Percentiles rank a stretch among this genome's conserved stretches.
These are phyloP conservation scores for Saccostrea cuccullata DNA, from an alignment of 1,140 invertebrate genomes.

Conservation along the genomic window DNA sequence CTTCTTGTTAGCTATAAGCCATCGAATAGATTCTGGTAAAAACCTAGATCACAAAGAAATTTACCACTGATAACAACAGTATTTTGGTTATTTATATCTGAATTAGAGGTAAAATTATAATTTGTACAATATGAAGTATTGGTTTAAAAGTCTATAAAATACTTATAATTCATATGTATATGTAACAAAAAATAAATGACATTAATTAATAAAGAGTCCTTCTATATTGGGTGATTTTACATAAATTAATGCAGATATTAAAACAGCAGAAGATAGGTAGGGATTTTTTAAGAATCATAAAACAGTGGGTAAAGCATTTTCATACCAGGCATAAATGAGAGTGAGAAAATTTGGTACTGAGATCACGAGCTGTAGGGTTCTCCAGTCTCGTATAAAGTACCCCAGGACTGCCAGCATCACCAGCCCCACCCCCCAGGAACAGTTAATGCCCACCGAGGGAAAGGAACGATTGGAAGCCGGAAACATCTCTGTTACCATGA, in stretches of 20 bases:
- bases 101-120: too few relatives aligned
- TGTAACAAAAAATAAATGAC: too few relatives aligned
- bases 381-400: slow-evolving; percentile 79
- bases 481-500: slow-evolving; percentile 80
- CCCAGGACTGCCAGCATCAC: slow-evolving; percentile 76
- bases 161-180: too few relatives aligned
- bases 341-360: slow-evolving; percentile 78
- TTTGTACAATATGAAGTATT: too few relatives aligned
- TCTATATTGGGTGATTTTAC: too few relatives aligned
- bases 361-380: slow-evolving; percentile 79
- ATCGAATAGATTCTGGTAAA: slow-evolving; percentile 74
- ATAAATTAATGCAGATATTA: too few relatives aligned
- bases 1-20: slow-evolving; percentile 69
- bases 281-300: too few relatives aligned
- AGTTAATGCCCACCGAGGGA: slow-evolving; percentile 77
- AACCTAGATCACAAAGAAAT: slow-evolving; percentile 61
- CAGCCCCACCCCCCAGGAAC: slow-evolving; percentile 78
- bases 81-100: too few relatives aligned
- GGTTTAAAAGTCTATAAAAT: too few relatives aligned
- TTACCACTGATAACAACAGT: too few relatives aligned
- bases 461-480: slow-evolving; percentile 79
- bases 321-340: slow-evolving; percentile 79
- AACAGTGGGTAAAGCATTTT: not conserved
- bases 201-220: too few relatives aligned
- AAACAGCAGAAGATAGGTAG: too few relatives aligned